Evolutionary conservation across 2,888 invertebrate genomes (phyloP).

Genomic region (Chironomus riparius): DNA sequence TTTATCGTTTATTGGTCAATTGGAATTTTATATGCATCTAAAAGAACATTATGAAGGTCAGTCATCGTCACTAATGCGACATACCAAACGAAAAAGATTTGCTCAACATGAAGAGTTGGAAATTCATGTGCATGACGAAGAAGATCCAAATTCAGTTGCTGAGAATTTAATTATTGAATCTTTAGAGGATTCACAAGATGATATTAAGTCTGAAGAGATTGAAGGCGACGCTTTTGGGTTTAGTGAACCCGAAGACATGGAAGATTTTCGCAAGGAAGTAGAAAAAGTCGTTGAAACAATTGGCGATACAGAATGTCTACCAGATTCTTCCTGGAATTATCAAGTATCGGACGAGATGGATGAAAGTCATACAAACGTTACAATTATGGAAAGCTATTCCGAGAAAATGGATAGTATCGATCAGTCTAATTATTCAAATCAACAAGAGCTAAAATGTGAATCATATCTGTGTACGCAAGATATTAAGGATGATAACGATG

Average conservation of each 20-base stretch:
- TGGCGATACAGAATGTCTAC: constrained; percentile 33
- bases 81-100: constrained; percentile 30
- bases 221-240: constrained; percentile 52
- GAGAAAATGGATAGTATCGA: neutral
- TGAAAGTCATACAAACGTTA: neutral
- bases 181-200: constrained; percentile 28
- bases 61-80: constrained; percentile 44
- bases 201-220: constrained; percentile 12
- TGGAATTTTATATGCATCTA: constrained; percentile 77
- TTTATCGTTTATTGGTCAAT: constrained; percentile 63
- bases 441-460: too few relatives aligned
- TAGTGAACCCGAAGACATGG: constrained; percentile 77
- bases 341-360: constrained; percentile 38
- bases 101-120: constrained; percentile 38
- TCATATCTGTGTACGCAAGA: neutral
- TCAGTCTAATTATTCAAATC: too few relatives aligned
- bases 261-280: constrained; percentile 71
- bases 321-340: constrained; percentile 29
- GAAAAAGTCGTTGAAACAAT: constrained; percentile 44
- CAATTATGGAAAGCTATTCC: neutral
- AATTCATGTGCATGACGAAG: constrained; percentile 36
- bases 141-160: constrained; percentile 28
- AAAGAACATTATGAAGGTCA: constrained; percentile 60
- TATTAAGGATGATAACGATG: neutral
- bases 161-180: neutral